phyloP scores from a whole-genome alignment of 2,797 vertebrate genomes.

The Pseudomugil gertrudae region DNA sequence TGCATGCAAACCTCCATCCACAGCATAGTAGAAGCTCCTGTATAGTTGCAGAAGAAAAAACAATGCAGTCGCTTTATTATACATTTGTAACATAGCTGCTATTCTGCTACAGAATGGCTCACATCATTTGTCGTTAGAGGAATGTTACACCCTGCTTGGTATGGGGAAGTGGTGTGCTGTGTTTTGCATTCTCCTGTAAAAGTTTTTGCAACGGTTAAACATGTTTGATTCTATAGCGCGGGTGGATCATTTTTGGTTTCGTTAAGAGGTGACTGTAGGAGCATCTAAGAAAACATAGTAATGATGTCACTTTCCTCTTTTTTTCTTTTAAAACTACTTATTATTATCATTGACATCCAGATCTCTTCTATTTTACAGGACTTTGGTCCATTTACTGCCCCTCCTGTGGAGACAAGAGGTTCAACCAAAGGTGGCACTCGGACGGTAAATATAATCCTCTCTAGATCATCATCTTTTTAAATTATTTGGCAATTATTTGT shows the following conservation, averaged over 20 bases:
- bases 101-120: background rate
- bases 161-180: slow-evolving; percentile 29
- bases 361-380: slow-evolving; percentile 69
- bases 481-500: slow-evolving; percentile 38
- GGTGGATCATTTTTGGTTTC: slow-evolving; percentile 1
- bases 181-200: slow-evolving; percentile 19
- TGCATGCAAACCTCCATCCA: background rate
- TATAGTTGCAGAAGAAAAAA: background rate
- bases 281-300: background rate
- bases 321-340: slow-evolving; percentile 4
- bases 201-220: slow-evolving; percentile 23
- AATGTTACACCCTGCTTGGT: slow-evolving; percentile 33
- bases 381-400: slow-evolving; percentile 68
- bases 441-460: slow-evolving; percentile 64
- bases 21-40: slow-evolving; percentile 7
- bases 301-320: slow-evolving; percentile 26
- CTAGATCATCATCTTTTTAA: slow-evolving; percentile 20
- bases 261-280: background rate
- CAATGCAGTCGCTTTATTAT: background rate
- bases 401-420: slow-evolving; percentile 62
- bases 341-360: slow-evolving; percentile 23
- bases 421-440: slow-evolving; percentile 59
- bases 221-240: slow-evolving; percentile 30
- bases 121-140: slow-evolving; percentile 8
- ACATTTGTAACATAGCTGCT: slow-evolving; percentile 4